Evolutionary conservation across 2,888 invertebrate species (phyloP).

Genomic region (Sepiola atlantica): DNA sequence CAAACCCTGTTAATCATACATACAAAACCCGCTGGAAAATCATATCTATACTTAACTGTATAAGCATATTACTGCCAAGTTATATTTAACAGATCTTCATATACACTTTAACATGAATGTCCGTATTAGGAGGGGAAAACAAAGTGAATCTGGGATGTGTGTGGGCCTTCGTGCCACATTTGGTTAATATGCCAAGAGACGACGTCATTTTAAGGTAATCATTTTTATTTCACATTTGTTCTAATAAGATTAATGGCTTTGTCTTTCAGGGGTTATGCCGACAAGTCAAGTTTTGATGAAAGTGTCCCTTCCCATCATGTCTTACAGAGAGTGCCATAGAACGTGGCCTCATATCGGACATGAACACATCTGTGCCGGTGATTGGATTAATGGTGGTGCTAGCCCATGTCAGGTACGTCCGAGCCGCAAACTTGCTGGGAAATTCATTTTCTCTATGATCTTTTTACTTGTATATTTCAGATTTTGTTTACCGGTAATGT

Average conservation of each 20-base stretch:
- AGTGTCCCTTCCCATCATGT: not conserved
- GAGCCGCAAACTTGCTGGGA: not conserved
- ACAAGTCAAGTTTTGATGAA: not conserved
- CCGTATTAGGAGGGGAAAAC: too few species aligned
- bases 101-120: too few species aligned
- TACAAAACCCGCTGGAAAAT: too few species aligned
- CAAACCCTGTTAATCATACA: too few species aligned
- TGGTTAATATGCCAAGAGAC: too few species aligned
- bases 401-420: not conserved
- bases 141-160: too few species aligned
- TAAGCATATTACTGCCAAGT: too few species aligned
- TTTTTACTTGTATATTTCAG: not conserved
- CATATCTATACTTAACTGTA: too few species aligned
- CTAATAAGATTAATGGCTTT: not conserved
- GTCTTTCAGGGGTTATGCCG: not conserved
- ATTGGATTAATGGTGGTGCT: not conserved
- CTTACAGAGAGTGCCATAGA: not conserved
- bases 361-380: constrained; percentile 38
- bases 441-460: not conserved
- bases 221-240: not conserved
- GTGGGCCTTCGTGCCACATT: too few species aligned
- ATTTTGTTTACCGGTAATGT: not conserved
- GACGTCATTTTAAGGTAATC: too few species aligned
- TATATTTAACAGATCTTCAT: too few species aligned
- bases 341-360: not conserved